Evolutionary conservation across 37 sponge, comb jelly and placozoan species (phyloP).

Genomic region (Aplysina aerophoba): DNA sequence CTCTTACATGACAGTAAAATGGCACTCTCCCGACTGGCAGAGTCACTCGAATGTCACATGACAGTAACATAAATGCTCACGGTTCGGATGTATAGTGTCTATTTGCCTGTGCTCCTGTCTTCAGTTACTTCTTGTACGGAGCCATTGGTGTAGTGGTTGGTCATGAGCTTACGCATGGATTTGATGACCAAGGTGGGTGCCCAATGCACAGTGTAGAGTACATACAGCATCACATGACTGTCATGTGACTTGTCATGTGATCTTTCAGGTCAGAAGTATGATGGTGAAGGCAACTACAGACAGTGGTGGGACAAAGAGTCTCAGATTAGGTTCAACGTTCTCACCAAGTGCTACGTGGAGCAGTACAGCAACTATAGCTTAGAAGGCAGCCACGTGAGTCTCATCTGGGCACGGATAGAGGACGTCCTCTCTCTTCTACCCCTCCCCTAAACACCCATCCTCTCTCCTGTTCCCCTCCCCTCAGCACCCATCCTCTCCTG

Average conservation of each 20-base stretch:
- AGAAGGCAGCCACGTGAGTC: slow-evolving; percentile 20
- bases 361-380: slow-evolving; percentile 52
- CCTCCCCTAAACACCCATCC: no score
- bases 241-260: not conserved
- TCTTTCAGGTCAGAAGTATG: slow-evolving; percentile 51
- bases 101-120: not conserved
- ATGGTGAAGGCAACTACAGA: slow-evolving; percentile 45
- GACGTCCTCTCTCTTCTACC: no score
- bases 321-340: slow-evolving; percentile 29
- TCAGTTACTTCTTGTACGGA: slow-evolving; percentile 54
- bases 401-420: no score
- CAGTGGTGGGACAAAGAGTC: slow-evolving; percentile 59
- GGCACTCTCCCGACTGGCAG: no score
- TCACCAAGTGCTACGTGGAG: slow-evolving; percentile 40
- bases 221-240: not conserved
- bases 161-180: slow-evolving; percentile 81
- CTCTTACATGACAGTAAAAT: no score
- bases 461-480: no score
- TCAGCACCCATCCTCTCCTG: no score
- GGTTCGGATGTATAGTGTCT: no score
- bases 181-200: slow-evolving; percentile 75
- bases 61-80: no score
- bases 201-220: no score
- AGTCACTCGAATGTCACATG: no score
- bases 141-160: slow-evolving; percentile 72